Conservation (phyloP, 2,797 vertebrate species). For the Prunella strophiata region DNA sequence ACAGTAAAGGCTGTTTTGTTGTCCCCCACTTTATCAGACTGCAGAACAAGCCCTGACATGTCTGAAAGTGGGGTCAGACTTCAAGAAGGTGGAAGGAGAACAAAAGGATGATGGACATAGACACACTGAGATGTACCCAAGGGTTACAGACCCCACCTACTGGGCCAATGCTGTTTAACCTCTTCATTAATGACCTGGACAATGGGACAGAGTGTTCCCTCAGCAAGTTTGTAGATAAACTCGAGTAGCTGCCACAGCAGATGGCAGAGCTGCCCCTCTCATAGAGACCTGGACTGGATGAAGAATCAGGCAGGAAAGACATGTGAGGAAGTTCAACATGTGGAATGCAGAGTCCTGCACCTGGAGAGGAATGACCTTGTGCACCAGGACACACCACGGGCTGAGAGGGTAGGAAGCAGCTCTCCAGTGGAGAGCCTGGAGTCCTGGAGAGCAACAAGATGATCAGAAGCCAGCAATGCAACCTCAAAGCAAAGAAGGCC, state of each 20-base stretch:
- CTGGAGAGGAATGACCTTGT: not conserved
- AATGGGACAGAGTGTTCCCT: not conserved
- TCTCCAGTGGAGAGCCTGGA: not conserved
- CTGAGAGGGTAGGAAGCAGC: not conserved
- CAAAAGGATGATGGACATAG: not conserved
- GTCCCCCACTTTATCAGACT: not conserved
- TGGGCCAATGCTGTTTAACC: not conserved
- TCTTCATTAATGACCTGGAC: not conserved
- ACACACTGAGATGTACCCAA: not conserved
- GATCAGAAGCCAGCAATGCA: not conserved
- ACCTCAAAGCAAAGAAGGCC: not conserved
- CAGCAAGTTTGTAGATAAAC: not conserved
- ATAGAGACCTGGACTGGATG: not conserved
- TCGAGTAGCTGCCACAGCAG: not conserved
- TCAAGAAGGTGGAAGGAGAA: not conserved
- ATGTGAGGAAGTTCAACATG: not conserved
- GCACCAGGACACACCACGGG: not conserved
- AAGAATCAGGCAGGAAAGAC: not conserved
- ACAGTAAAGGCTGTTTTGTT: not conserved
- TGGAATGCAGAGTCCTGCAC: not conserved
- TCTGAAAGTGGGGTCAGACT: not conserved
- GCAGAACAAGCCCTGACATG: not conserved
- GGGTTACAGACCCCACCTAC: not conserved
- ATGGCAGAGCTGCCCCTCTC: not conserved
- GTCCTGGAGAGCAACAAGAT: not conserved